Evolutionary conservation across 2,888 invertebrate genomes (phyloP).

Genomic region (Drosophila parthenogenetica): DNA sequence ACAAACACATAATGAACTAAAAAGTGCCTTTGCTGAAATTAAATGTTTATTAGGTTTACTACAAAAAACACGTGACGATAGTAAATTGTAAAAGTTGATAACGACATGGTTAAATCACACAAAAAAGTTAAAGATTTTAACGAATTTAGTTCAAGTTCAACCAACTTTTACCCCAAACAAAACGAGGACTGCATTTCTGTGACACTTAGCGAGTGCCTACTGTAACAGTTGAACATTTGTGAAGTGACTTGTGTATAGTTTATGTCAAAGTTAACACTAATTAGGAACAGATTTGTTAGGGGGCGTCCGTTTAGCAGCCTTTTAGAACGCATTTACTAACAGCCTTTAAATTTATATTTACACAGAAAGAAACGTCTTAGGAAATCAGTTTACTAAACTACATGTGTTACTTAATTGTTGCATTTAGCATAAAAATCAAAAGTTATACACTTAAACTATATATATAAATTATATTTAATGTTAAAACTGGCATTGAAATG

Average conservation of each 20-base stretch:
- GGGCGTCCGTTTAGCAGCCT: conserved; percentile 22
- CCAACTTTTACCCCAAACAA: conserved; percentile 12
- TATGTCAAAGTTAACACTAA: conserved; percentile 39
- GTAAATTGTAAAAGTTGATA: conserved; percentile 20
- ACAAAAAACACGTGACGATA: conserved; percentile 3
- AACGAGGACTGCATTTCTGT: conserved; percentile 25
- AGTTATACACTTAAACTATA: conserved; percentile 22
- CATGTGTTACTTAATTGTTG: conserved; percentile 67
- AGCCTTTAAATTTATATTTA: conserved; percentile 33
- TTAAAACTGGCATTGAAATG: conserved; percentile 38
- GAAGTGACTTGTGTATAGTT: conserved; percentile 14
- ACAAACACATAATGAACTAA: conserved; percentile 8
- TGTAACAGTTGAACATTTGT: conserved; percentile 15
- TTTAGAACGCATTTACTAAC: conserved; percentile 48
- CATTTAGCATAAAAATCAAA: conserved; percentile 63
- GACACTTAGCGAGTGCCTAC: conserved; percentile 17
- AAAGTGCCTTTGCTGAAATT: conserved; percentile 60
- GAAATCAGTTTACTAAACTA: conserved; percentile 21
- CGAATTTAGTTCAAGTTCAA: conserved; percentile 39
- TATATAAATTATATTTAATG: conserved; percentile 19
- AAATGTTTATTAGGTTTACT: conserved; percentile 24
- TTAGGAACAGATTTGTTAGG: neutral
- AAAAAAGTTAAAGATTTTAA: conserved; percentile 26
- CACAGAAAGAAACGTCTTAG: conserved; percentile 8
- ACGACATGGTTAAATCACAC: conserved; percentile 1